Evolutionary conservation across 2,113 vertebrate species (phyloP).

Genomic region (Gasterosteus aculeatus): DNA sequence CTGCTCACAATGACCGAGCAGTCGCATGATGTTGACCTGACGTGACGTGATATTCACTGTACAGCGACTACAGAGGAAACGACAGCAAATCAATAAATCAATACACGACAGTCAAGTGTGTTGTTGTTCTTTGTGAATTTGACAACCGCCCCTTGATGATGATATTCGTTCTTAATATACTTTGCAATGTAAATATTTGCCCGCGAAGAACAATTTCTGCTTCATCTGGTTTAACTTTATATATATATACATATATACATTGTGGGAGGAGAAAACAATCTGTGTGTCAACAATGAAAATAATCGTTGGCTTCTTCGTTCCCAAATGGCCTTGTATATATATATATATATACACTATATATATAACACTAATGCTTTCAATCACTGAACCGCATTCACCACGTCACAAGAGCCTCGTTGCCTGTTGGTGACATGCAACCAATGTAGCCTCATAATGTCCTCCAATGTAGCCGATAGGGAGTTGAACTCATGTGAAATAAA

Average conservation of each 20-base stretch:
- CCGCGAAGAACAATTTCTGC: not conserved
- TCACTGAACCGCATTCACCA: no score
- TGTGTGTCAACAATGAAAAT: not conserved
- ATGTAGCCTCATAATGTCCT: not conserved
- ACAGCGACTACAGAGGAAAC: not conserved
- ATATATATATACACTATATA: not conserved
- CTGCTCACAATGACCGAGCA: not conserved
- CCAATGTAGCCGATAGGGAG: not conserved
- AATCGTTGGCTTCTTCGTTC: not conserved
- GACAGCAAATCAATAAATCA: slow-evolving; percentile 18
- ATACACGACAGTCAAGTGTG: not conserved
- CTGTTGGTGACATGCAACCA: no score
- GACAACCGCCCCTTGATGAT: slow-evolving; percentile 2
- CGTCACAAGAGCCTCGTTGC: no score
- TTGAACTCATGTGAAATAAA: not conserved
- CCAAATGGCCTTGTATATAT: not conserved
- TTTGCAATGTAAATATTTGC: not conserved
- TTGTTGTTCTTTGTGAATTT: not conserved
- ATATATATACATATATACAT: not conserved
- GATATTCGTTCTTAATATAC: not conserved
- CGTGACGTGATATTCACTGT: not conserved
- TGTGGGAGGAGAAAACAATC: not conserved
- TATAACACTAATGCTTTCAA: not conserved
- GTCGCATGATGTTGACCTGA: not conserved
- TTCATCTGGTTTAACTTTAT: not conserved